These are phyloP conservation scores for Elanoides forficatus DNA, from an alignment of 2,113 vertebrate species.

Conservation along the genomic window DNA sequence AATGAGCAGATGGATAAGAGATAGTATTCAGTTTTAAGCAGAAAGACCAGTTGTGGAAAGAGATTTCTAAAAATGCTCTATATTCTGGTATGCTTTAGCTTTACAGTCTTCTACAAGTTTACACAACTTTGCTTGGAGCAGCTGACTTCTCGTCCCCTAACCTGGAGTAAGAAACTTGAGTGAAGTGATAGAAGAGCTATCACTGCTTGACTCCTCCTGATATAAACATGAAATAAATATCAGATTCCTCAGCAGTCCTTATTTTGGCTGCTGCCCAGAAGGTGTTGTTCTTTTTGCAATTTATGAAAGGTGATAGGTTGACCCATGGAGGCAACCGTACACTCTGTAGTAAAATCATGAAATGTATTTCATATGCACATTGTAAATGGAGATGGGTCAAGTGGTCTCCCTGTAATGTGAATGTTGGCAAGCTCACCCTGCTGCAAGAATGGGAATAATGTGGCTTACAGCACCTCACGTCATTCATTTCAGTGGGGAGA, in stretches of 20 bases:
- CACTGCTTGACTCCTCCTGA: background rate
- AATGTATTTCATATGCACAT: background rate
- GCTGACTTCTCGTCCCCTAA: background rate
- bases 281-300: background rate
- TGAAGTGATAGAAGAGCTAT: background rate
- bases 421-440: background rate
- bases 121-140: background rate
- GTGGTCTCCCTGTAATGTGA: conserved; percentile 19
- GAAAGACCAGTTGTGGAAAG: background rate
- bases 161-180: background rate
- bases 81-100: background rate
- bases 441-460: conserved; percentile 15
- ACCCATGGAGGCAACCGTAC: background rate
- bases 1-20: background rate
- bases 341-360: conserved; percentile 46
- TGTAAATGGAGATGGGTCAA: conserved; percentile 40
- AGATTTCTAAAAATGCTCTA: background rate
- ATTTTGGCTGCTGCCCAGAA: conserved; percentile 29
- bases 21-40: background rate
- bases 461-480: background rate
- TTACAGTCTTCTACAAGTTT: background rate
- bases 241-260: background rate
- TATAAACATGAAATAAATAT: conserved; percentile 2
- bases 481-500: conserved; percentile 23
- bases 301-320: conserved; percentile 12